Evolutionary conservation across 2,797 vertebrate genomes (phyloP), one percentile per base, ranked within the genome.

Genomic region (Rhinichthys osculus): DNA sequence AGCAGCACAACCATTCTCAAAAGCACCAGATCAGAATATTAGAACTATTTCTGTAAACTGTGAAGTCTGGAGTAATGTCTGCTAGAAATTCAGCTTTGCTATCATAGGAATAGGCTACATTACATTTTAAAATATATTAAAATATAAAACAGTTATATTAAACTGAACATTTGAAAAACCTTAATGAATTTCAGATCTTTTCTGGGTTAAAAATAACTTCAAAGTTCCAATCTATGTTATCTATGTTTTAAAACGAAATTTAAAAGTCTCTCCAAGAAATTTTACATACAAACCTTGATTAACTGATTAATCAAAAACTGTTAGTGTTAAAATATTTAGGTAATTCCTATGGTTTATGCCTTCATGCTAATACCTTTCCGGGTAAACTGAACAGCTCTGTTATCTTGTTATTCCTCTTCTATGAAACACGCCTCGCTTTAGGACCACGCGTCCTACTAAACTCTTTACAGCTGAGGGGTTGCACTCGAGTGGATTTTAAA

Each of bases 361-460:
- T 17, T n/a, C 9, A 11, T 59, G 9, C 23, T 1, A 57, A 57
- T 3, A 21, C 17, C 3, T 57, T 77, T 77, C 44, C 44, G 73
- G 47, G 27, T 57, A 57, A 57, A 23, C 21, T 23, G 30, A 50
- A 57, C 30, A 38, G 19, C 50, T 76, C 5, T 54, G 7, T 30
- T 35, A 3, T 30, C 16, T 40, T 27, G 27, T n/a, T 21, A 3
- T 42, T 40, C 38, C 7, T n/a, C 64, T 27, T 30, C 11, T 35
- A 9, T 42, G n/a, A 44, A 83, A 86, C 2, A 0, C 44, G 33
- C 47, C 85, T 85, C 14, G 71, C 91, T 72, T 85, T 85, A 90
- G 78, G 87, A 90, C 90, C 91, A 62, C 6, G 93, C n/a, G 78
- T 87, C 66, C n/a, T 9, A 13, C 62, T 73, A 62, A 87, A 70